Evolutionary conservation across 2,113 vertebrate species (phyloP).

Genomic region (Istiophorus platypterus): DNA sequence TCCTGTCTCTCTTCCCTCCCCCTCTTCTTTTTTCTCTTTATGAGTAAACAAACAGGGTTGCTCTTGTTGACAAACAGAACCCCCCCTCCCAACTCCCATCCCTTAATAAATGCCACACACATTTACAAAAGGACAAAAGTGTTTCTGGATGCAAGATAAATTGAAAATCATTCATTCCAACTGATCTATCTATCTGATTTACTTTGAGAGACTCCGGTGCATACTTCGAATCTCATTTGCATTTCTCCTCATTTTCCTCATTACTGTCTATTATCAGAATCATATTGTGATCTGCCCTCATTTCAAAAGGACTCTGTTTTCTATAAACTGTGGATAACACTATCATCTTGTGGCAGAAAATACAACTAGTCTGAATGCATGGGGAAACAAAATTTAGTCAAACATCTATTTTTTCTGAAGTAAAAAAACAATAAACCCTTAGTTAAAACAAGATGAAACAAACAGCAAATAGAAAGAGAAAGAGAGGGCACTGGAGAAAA

Average conservation of each 20-base stretch:
- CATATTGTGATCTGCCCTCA: background rate
- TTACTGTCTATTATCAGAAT: background rate
- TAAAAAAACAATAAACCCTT: background rate
- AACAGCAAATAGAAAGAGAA: background rate
- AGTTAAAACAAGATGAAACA: background rate
- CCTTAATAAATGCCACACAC: conserved; percentile 38
- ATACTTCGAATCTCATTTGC: conserved; percentile 1
- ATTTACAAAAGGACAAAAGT: background rate
- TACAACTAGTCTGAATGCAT: background rate
- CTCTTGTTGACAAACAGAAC: conserved; percentile 50
- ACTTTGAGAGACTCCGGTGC: background rate
- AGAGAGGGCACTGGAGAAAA: background rate
- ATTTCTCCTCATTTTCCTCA: background rate
- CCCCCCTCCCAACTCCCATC: no score
- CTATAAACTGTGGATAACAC: background rate
- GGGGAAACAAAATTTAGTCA: background rate
- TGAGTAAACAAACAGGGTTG: conserved; percentile 67
- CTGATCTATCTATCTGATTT: background rate
- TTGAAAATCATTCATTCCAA: background rate
- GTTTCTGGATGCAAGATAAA: background rate
- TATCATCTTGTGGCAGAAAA: background rate
- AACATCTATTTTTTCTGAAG: background rate
- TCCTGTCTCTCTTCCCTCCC: background rate
- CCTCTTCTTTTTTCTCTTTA: conserved; percentile 20
- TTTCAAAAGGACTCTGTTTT: background rate